Base-by-base conservation (phyloP, 2,888 invertebrate species). In the Scaptomyza parva region DNA sequence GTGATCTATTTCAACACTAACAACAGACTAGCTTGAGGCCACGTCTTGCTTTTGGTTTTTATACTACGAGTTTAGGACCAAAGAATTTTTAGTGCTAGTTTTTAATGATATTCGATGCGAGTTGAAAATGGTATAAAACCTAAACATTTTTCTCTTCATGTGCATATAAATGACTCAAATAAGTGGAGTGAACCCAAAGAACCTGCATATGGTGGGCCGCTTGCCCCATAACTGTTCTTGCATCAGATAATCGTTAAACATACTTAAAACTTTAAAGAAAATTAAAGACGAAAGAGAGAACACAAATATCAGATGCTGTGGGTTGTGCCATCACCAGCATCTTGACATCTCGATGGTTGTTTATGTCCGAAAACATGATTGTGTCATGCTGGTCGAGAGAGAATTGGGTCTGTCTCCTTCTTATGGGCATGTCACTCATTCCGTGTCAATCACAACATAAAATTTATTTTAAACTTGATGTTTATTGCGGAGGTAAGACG, bases 1-100 rank as follows among this genome's bases (percentile, higher is more conserved):
- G 63, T 53, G 65, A 55, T 20, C 66, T 94, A 57, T 26, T 50
- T 30, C 40, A 55, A 39, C 9, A 30, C 35, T 52, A 44, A 22
- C 8, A 28, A 7, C 24, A 45, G 63, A 86, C 81, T 83, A 67
- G 78, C 6, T 57, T 54, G n/a, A 39, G 40, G 9, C 8, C 12
- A 35, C 35, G 5, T n/a, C 24, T 8, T 3, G 9, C 1, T 12
- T 28, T 26, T 12, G 18, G 47, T 37, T 73, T 82, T 75, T 82
- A 86, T 86, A 83, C 28, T 41, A 20, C 4, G 14, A 44, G 51
- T 35, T 28, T 2, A 24, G 35, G 22, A 37, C 6, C 17, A 11
- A 12, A 35, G 4, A 39, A 26, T 11, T 35, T 18, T 18, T 11
- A 30, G n/a, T 26, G 43, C 45, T 28, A n/a, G 12, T 39, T 52